A percentile compares a stretch with the other conserved stretches of the same genome.
phyloP scores from a whole-genome alignment of 2,888 invertebrate genomes.

The Dorcus hopei region DNA sequence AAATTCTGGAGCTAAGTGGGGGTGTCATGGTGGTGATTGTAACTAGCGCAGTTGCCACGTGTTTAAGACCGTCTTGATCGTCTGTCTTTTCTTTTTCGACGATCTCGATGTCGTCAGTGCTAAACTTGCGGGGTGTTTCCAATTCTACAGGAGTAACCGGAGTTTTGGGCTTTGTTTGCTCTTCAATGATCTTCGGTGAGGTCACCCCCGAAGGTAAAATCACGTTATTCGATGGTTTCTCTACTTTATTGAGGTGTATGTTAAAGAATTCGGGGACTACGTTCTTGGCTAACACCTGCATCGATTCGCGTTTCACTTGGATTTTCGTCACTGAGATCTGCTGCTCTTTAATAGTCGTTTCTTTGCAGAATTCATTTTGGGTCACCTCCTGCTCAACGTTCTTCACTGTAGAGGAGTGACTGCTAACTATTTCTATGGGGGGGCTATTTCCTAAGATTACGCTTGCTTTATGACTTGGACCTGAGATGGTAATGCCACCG shows the following conservation, averaged over 20 bases:
- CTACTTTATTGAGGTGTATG: conserved; percentile 69
- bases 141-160: background rate
- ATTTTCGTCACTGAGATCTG: conserved; percentile 58
- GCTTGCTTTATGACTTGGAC: conserved; percentile 11
- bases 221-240: conserved; percentile 62
- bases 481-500: conserved; percentile 13
- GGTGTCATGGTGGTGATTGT: conserved; percentile 28
- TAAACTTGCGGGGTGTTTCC: conserved; percentile 41
- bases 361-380: conserved; percentile 13
- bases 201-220: conserved; percentile 62
- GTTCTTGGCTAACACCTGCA: conserved; percentile 38
- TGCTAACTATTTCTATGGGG: background rate
- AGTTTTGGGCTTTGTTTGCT: conserved; percentile 23
- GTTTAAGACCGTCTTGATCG: conserved; percentile 28
- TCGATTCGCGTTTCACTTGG: conserved; percentile 55
- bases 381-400: background rate
- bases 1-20: conserved; percentile 18
- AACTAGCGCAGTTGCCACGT: conserved; percentile 26
- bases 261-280: conserved; percentile 66
- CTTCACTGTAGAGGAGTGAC: background rate
- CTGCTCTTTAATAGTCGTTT: conserved; percentile 35
- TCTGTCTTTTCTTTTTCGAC: conserved; percentile 40
- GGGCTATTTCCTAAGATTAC: conserved; percentile 1
- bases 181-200: conserved; percentile 43
- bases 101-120: conserved; percentile 51